Conservation (phyloP, 2,113 vertebrate genomes). For the Chaetodon auriga region DNA sequence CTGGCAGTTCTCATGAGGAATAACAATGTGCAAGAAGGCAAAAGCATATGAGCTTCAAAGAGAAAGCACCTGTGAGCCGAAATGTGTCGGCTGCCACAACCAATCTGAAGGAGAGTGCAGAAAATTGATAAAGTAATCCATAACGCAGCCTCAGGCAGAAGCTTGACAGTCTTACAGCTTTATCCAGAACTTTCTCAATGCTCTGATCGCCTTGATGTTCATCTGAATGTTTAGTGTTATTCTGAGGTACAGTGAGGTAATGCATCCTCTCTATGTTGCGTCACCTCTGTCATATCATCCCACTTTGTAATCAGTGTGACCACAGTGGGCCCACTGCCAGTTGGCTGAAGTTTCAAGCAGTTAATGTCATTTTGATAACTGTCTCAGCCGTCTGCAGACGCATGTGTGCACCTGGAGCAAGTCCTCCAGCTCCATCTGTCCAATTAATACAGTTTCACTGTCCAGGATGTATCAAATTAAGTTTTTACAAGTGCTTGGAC, state of each 20-base stretch:
- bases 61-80: neutral
- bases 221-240: neutral
- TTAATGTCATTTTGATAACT: conserved; percentile 35
- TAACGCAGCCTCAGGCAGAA: neutral
- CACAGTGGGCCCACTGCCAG: neutral
- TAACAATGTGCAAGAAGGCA: neutral
- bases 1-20: neutral
- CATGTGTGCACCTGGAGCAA: conserved; percentile 27
- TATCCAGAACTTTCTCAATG: neutral
- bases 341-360: conserved; percentile 23
- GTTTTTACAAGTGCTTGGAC: conserved; percentile 22
- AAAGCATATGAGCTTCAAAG: neutral
- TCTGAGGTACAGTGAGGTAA: conserved; percentile 36
- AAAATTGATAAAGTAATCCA: neutral
- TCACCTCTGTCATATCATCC: conserved; percentile 27
- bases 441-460: conserved; percentile 8
- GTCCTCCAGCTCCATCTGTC: conserved; percentile 28
- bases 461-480: conserved; percentile 33
- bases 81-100: neutral
- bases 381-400: conserved; percentile 28
- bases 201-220: neutral
- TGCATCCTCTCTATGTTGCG: conserved; percentile 18
- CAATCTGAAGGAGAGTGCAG: neutral
- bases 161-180: neutral
- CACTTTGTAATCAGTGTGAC: conserved; percentile 44